A percentile compares a stretch with the other conserved stretches of the same genome.
Evolutionary conservation across 2,797 vertebrate species (phyloP).

Genomic region (Psittacula derbiana): DNA sequence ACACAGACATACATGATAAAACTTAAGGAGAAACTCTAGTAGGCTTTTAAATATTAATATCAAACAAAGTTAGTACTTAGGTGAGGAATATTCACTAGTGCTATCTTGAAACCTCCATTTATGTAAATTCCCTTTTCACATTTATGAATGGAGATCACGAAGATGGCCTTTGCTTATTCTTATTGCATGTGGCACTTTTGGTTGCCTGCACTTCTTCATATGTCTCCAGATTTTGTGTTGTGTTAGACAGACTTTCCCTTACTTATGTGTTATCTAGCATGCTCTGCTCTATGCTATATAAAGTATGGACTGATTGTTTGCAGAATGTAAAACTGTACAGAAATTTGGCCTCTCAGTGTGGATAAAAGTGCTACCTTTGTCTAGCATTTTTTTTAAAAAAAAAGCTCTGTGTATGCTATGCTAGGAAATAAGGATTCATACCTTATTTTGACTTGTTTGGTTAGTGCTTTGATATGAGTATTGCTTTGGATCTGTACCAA

Average conservation of each 20-base stretch:
- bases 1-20: background rate
- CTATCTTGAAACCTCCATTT: background rate
- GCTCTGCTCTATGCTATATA: background rate
- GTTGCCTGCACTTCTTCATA: background rate
- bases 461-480: slow-evolving; percentile 50
- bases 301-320: background rate
- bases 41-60: background rate
- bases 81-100: background rate
- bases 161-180: background rate
- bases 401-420: background rate
- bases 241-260: background rate
- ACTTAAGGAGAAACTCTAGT: background rate
- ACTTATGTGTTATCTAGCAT: background rate
- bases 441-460: slow-evolving; percentile 53
- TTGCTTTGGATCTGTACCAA: slow-evolving; percentile 58
- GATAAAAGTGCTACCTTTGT: background rate
- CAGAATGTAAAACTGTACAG: background rate
- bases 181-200: background rate
- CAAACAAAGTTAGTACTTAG: background rate
- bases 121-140: background rate
- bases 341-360: background rate
- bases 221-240: background rate
- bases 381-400: background rate
- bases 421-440: slow-evolving; percentile 32
- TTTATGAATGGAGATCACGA: background rate